A percentile compares a stretch with the other conserved stretches of the same genome.
Conservation (phyloP, 2,797 vertebrate genomes). For the Geotrypetes seraphini region DNA sequence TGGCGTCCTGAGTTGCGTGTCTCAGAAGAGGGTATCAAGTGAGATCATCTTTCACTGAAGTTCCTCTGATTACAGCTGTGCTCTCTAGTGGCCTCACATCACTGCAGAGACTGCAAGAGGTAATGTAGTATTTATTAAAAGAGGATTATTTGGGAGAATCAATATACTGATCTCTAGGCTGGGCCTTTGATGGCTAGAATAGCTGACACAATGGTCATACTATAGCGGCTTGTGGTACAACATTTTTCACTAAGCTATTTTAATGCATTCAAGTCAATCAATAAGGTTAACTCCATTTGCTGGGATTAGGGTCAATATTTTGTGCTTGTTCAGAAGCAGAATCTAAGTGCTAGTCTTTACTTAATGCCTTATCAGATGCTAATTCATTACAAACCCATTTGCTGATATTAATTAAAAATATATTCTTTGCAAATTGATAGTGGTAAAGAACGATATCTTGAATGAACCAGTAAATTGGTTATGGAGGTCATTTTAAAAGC, state of each 20-base stretch:
- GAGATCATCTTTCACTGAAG: constrained; percentile 62
- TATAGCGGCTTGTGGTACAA: constrained; percentile 58
- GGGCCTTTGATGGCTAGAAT: constrained; percentile 51
- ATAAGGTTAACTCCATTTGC: constrained; percentile 53
- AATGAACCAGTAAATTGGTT: too few relatives aligned
- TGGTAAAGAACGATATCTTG: too few relatives aligned
- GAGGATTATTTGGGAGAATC: constrained; percentile 55
- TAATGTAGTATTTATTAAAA: constrained; percentile 69
- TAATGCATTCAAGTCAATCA: constrained; percentile 49
- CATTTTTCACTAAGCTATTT: constrained; percentile 58
- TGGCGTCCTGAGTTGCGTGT: constrained; percentile 42
- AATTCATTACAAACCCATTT: constrained; percentile 57
- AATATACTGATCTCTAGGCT: constrained; percentile 51
- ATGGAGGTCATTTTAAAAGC: too few relatives aligned
- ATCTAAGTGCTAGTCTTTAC: constrained; percentile 44
- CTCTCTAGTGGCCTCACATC: constrained; percentile 61
- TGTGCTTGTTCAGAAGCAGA: constrained; percentile 35
- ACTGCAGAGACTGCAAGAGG: constrained; percentile 52
- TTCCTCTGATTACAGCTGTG: constrained; percentile 64
- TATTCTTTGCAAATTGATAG: constrained; percentile 8
- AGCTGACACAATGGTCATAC: constrained; percentile 53
- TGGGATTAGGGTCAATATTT: constrained; percentile 41
- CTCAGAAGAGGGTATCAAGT: constrained; percentile 55
- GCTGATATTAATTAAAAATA: constrained; percentile 40
- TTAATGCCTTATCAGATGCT: constrained; percentile 47